phyloP scores from a whole-genome alignment of 2,797 vertebrate genomes.

The Denticeps clupeoides region DNA sequence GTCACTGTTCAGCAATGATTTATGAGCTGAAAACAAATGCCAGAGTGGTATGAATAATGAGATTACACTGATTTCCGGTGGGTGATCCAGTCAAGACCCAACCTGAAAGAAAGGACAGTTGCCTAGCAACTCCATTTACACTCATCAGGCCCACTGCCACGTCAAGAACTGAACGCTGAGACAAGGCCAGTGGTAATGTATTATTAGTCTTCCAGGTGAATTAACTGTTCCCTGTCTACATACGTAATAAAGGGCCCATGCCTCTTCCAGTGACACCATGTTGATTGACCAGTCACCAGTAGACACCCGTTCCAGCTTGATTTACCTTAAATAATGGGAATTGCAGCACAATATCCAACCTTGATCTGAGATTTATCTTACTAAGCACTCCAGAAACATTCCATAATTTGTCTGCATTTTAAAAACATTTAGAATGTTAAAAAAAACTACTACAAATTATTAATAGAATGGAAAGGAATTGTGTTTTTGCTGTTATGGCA shows the following conservation, averaged over 20 bases:
- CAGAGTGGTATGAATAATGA: neutral
- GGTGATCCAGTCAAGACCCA: neutral
- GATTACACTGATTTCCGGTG: neutral
- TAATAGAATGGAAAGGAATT: too few relatives aligned
- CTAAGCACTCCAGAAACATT: too few relatives aligned
- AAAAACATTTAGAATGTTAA: too few relatives aligned
- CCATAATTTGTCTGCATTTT: too few relatives aligned
- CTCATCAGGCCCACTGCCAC: conserved; percentile 16
- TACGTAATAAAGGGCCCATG: neutral
- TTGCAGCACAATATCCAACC: too few relatives aligned
- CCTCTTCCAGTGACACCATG: conserved; percentile 3
- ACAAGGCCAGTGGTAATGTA: conserved; percentile 9
- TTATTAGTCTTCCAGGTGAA: conserved; percentile 19
- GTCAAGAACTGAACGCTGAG: conserved; percentile 14
- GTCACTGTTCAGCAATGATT: neutral
- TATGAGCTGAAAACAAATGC: neutral
- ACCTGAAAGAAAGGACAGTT: conserved; percentile 19
- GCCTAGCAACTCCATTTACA: conserved; percentile 31
- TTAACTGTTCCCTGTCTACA: conserved; percentile 14
- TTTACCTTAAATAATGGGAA: too few relatives aligned
- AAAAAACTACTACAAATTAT: too few relatives aligned
- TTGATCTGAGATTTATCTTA: too few relatives aligned
- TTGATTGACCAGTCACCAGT: too few relatives aligned
- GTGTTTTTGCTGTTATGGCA: too few relatives aligned
- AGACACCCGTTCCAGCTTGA: too few relatives aligned